Percentiles rank a stretch among this genome's conserved stretches.
Conservation (phyloP, 2,888 invertebrate species). For the Eledone cirrhosa region DNA sequence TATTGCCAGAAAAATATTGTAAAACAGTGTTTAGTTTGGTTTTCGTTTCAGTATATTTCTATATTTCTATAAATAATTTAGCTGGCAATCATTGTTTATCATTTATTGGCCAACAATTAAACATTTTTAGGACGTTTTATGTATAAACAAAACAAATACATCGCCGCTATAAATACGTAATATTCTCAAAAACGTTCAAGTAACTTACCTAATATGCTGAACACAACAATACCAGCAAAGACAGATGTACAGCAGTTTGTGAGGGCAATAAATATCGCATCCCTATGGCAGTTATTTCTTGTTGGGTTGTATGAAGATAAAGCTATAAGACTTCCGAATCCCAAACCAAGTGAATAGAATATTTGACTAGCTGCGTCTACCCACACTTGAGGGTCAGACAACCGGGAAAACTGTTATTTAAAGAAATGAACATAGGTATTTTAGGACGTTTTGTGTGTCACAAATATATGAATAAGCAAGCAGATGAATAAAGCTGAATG, state of each 20-base stretch:
- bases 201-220: constrained; percentile 82
- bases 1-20: too few species aligned
- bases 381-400: constrained; percentile 89
- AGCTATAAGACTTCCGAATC: constrained; percentile 92
- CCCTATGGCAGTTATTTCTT: constrained; percentile 91
- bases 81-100: too few species aligned
- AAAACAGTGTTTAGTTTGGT: too few species aligned
- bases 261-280: constrained; percentile 87
- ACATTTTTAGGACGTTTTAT: too few species aligned
- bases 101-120: too few species aligned
- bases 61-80: too few species aligned
- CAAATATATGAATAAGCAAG: not conserved
- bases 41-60: too few species aligned
- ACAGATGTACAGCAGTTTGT: constrained; percentile 93
- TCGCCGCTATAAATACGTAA: too few species aligned
- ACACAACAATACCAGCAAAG: constrained; percentile 94
- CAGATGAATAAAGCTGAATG: too few species aligned
- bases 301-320: constrained; percentile 95
- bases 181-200: too few species aligned
- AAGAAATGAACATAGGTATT: constrained; percentile 62
- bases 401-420: constrained; percentile 78
- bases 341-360: constrained; percentile 92
- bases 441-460: not conserved
- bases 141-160: too few species aligned
- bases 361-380: constrained; percentile 95